Evolutionary conservation across 2,797 vertebrate species (phyloP), one percentile per base, ranked within the genome.

Genomic region (Xenops minutus): DNA sequence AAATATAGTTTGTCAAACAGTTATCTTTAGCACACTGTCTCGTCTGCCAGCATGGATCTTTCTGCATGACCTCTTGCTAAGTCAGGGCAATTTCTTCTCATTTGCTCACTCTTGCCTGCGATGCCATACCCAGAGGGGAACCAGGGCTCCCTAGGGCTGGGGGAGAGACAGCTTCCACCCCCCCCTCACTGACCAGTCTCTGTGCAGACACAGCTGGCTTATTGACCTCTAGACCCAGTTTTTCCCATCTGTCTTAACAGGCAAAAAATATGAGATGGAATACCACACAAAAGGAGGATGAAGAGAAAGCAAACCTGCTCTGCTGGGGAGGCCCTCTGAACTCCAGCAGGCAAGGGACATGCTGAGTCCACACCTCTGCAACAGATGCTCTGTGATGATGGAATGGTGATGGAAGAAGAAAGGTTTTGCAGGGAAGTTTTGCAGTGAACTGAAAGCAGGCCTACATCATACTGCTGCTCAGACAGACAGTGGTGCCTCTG

Each of bases 1-100:
- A 97, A 96, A 97, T 97, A 96, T 96, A 96, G 95, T 93, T 95
- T 89, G 75, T 94, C 96, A 93, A 94, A 94, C 63, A 92, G 95
- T 95, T 97, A 96, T 97, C 96, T 96, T 96, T 96, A 96, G 96
- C 95, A 95, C 92, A 89, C 84, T 92, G 96, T 89, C 96, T 97
- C 12, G 64, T 77, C 96, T 96, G 93, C 93, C 89, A 96, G 81
- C 89, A 89, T 49, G 68, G 80, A 96, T 95, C 96, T 93, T 96
- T 96, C 93, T 95, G 90, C 86, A 77, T 95, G 96, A 96, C 96
- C 96, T 96, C 95, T 90, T 93, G 77, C 89, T 95, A 96, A 96
- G 93, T 95, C 96, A 96, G 88, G 77, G 93, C 88, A 88, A 94
- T 92, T 95, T 95, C 93, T 95, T 86, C 95, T 93, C 26, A 1